Conservation (phyloP, 2,113 vertebrate species). For the Stigmatopora argus region DNA sequence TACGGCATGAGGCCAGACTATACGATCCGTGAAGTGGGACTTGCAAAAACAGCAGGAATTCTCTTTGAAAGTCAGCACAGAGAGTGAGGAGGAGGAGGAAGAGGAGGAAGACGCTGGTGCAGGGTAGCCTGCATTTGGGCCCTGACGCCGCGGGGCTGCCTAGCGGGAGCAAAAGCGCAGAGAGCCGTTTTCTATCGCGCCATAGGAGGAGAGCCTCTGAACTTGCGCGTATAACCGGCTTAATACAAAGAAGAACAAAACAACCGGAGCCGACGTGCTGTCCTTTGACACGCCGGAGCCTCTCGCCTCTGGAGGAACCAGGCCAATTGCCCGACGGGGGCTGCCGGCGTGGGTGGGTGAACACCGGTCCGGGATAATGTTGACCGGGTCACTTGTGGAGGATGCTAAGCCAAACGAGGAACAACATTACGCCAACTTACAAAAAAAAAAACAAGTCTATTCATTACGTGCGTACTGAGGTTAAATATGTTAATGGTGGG, state of each 20-base stretch:
- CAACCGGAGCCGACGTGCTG: constrained; percentile 35
- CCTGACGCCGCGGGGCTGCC: constrained; percentile 37
- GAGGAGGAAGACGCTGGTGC: constrained; percentile 28
- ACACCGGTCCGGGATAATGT: constrained; percentile 10
- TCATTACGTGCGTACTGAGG: constrained; percentile 8
- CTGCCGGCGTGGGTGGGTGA: constrained; percentile 42
- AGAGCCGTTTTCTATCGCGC: constrained; percentile 49
- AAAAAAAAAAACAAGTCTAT: constrained; percentile 19
- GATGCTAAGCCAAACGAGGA: constrained; percentile 45
- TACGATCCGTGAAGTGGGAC: constrained; percentile 51
- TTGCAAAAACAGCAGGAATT: constrained; percentile 58
- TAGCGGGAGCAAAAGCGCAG: constrained; percentile 32
- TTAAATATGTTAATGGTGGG: constrained; percentile 21
- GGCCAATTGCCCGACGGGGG: constrained; percentile 28
- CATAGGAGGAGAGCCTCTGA: constrained; percentile 55
- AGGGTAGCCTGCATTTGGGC: constrained; percentile 41
- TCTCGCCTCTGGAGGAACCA: constrained; percentile 34
- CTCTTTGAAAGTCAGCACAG: constrained; percentile 57
- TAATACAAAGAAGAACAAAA: constrained; percentile 42
- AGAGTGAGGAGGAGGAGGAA: constrained; percentile 18
- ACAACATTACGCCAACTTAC: constrained; percentile 24
- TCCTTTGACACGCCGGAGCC: constrained; percentile 50
- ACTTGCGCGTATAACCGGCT: constrained; percentile 45
- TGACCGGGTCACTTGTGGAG: constrained; percentile 55
- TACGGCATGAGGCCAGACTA: constrained; percentile 42